Conservation (phyloP, 2,888 invertebrate species). For the Dryomyza anilis region DNA sequence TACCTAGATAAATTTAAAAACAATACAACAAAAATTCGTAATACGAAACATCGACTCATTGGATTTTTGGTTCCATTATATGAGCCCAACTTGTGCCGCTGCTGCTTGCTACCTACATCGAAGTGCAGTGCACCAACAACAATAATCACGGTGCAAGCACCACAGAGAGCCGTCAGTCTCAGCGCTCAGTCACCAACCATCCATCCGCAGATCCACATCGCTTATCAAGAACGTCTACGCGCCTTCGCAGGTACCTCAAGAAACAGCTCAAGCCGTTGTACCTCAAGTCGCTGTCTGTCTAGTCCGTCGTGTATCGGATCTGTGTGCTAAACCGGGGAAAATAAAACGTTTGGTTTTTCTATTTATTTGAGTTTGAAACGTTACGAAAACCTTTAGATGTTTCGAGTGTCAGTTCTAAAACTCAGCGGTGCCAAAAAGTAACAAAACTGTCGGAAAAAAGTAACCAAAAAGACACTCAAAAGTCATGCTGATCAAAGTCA, state of each 20-base stretch:
- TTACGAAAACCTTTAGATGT: not conserved
- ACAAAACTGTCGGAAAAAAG: too few species aligned
- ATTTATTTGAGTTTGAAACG: too few species aligned
- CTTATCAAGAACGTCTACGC: not conserved
- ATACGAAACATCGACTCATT: not conserved
- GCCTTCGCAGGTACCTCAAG: conserved; percentile 16
- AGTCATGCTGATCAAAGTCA: too few species aligned
- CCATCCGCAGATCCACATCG: not conserved
- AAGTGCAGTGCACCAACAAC: not conserved
- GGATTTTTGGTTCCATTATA: too few species aligned
- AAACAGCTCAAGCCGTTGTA: too few species aligned
- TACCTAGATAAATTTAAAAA: not conserved
- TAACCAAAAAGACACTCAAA: too few species aligned
- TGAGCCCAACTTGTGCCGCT: too few species aligned
- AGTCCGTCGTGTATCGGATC: not conserved
- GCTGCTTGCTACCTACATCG: not conserved
- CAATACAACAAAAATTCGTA: not conserved
- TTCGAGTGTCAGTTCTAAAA: too few species aligned
- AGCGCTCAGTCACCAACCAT: too few species aligned
- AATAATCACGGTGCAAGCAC: not conserved
- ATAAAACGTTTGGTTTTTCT: not conserved
- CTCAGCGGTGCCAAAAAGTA: too few species aligned
- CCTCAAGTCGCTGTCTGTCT: not conserved
- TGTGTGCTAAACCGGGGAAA: not conserved
- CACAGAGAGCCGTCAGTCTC: too few species aligned